Evolutionary conservation across 2,113 vertebrate genomes (phyloP), one percentile per base, ranked within the genome.

Genomic region (Dasypus novemcinctus): DNA sequence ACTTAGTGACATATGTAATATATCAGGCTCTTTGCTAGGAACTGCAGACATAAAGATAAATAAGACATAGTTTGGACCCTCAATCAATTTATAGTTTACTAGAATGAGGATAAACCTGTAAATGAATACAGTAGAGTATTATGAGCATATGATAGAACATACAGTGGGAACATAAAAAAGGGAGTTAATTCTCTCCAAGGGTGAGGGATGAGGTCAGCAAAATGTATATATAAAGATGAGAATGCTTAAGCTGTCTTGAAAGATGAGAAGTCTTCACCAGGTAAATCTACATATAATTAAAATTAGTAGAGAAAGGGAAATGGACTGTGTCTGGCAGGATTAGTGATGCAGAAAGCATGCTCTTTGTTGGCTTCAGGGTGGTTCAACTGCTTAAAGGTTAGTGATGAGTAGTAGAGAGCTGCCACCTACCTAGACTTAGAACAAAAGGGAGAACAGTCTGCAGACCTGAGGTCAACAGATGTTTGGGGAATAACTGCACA

Each of bases 291-390:
- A 36, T 74, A 17, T 91, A 91, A 92, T 95, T 91, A 91, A 91
- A 92, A 79, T 95, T 80, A 86, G 87, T 94, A 83, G 96, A 95
- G 93, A 41, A 49, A 46, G 81, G 90, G 69, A 85, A 94, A 88
- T 88, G 85, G 69, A 25, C 36, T 3, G 6, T 85, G 63, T 93
- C 93, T 85, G 90, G 85, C 20, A 85, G 54, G 36, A 90, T 76
- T 64, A 15, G 21, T 80, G 81, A 59, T 17, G 38, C 59, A 64
- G 31, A 54, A 95, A 76, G 5, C n/a, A 79, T 82, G 4, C 27
- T 81, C 29, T 46, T 0, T 11, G 7, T 11, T 75, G 43, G 23
- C 64, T 79, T 83, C 43, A 1, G 18, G 33, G 3, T 52, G 23
- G 33, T 52, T 66, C 43, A 46, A 0, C 54, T 82, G 31, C 38